Base-by-base conservation (phyloP, 2,113 vertebrate species). In the Hiodon alosoides region DNA sequence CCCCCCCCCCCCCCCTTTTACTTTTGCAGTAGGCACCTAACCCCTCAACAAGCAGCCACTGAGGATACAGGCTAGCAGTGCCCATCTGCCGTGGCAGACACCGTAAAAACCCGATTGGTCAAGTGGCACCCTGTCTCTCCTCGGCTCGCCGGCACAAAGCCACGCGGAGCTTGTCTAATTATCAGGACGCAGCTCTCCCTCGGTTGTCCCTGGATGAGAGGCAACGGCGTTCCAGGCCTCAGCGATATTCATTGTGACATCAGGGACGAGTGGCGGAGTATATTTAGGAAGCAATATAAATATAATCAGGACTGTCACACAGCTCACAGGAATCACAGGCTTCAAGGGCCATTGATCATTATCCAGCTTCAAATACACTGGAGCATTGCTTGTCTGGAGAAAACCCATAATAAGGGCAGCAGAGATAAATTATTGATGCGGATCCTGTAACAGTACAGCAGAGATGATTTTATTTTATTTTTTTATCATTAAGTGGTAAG, bases 341-440 rank as follows among this genome's bases (percentile, higher is more conserved):
- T 80, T 81, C 75, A 75, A 73, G 83, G 67, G 53, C 76, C 78
- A 73, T 80, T 78, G 78, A 85, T 85, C 87, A 82, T 86, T 83
- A 84, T 75, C 82, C 69, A 17, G 71, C 83, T 71, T 85, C 78
- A 84, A 82, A 84, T 73, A 71, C 60, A 72, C 72, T 62, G 48
- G 48, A 73, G 67, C 76, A 59, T 71, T 78, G 78, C 77, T 76
- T 80, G 81, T 75, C 57, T 70, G 76, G 71, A 17, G 77, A 73
- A 72, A 71, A 82, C 57, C 80, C 77, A 79, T 83, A 80, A 79
- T 80, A 73, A 71, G 81, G 76, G 76, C 78, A 72, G 79, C 75
- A 76, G 70, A 78, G 13, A 83, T 86, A 78, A 75, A 86, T 87
- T 84, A 88, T 88, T 85, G 82, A 87, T 85, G 83, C 76, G 76